Percentiles rank a stretch among this genome's conserved stretches.
These are phyloP conservation scores for Thinocorus orbignyianus DNA, from an alignment of 2,113 vertebrate species.

Conservation along the genomic window DNA sequence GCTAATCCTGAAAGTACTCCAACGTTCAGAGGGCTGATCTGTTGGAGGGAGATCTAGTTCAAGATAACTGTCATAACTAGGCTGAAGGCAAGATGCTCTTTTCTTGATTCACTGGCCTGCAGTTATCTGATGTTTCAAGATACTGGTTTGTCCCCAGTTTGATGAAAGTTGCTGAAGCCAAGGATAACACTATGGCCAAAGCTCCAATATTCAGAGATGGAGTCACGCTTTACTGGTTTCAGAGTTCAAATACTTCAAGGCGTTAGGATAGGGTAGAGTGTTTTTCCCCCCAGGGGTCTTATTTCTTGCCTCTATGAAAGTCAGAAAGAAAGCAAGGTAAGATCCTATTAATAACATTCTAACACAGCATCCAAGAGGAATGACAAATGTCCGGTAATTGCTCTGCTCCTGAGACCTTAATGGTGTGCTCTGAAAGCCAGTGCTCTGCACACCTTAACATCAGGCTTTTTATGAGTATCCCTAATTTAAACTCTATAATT, in stretches of 20 bases:
- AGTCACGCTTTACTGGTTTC: conserved; percentile 40
- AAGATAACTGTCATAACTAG: background rate
- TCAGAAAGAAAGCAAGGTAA: conserved; percentile 42
- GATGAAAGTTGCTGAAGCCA: conserved; percentile 26
- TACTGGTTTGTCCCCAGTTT: conserved; percentile 5
- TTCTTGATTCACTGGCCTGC: background rate
- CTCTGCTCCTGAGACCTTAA: background rate
- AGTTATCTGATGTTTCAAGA: background rate
- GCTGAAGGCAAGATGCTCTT: background rate
- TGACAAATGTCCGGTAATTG: conserved; percentile 33
- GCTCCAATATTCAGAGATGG: conserved; percentile 16
- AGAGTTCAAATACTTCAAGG: conserved; percentile 50
- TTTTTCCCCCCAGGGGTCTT: conserved; percentile 9
- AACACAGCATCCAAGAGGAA: conserved; percentile 10
- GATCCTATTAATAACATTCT: conserved; percentile 37
- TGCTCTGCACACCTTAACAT: background rate
- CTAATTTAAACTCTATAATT: background rate
- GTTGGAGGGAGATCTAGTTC: background rate
- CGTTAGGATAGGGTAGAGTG: background rate
- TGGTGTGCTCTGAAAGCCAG: background rate
- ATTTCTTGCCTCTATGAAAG: conserved; percentile 24
- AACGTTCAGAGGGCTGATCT: background rate
- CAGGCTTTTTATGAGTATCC: conserved; percentile 5
- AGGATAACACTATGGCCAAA: conserved; percentile 34
- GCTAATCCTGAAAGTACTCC: background rate